These are phyloP conservation scores for Trichacis sp. DNA, from an alignment of 2,888 invertebrate species.

Conservation along the genomic window DNA sequence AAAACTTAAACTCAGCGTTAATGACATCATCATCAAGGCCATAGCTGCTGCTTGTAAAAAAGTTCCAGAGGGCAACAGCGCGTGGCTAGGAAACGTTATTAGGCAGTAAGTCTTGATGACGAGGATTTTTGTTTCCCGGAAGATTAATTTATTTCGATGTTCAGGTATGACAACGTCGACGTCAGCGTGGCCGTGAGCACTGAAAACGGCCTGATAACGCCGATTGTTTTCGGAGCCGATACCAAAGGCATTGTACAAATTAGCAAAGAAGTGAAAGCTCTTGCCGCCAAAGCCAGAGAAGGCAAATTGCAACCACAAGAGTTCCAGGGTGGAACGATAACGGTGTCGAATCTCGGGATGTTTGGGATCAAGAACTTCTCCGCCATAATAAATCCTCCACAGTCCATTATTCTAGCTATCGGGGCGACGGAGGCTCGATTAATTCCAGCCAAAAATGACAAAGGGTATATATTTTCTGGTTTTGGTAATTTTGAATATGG, in stretches of 20 bases:
- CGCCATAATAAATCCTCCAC: constrained; percentile 97
- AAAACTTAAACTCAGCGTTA: constrained; percentile 89
- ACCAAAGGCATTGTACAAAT: constrained; percentile 89
- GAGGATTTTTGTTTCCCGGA: neutral
- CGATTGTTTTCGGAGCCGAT: constrained; percentile 93
- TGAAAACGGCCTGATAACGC: constrained; percentile 94
- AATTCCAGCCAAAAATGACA: constrained; percentile 78
- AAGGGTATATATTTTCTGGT: constrained; percentile 80
- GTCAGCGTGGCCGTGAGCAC: constrained; percentile 98
- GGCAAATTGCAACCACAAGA: constrained; percentile 93
- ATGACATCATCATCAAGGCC: constrained; percentile 96
- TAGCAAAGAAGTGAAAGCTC: constrained; percentile 80
- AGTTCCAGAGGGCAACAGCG: constrained; percentile 93
- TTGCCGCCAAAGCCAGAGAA: constrained; percentile 89
- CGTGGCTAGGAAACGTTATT: constrained; percentile 94
- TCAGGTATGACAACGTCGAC: constrained; percentile 91
- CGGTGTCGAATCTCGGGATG: constrained; percentile 96
- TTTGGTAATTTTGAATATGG: constrained; percentile 2
- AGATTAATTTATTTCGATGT: too few relatives aligned
- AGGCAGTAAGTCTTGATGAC: constrained; percentile 85
- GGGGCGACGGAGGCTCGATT: constrained; percentile 84
- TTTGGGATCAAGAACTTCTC: constrained; percentile 88
- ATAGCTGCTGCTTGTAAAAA: constrained; percentile 88
- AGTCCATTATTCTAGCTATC: constrained; percentile 92
- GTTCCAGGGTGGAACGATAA: constrained; percentile 96